Evolutionary conservation across 2,797 vertebrate genomes (phyloP).

Genomic region (Cryptoblepharus egeriae): DNA sequence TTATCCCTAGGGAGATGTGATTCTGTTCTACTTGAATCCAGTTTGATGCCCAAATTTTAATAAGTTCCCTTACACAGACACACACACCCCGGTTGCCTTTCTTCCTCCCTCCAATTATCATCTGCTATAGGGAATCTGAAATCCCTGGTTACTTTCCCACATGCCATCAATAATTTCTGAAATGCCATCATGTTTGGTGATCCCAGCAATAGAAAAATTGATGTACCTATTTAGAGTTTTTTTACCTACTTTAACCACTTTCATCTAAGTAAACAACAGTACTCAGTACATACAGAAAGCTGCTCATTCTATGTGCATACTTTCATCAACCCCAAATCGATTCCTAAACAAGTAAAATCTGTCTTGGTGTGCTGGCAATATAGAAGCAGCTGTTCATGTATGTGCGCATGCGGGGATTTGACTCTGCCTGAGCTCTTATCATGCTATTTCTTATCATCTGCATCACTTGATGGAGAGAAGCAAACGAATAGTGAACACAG

Average conservation of each 20-base stretch:
- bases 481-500: conserved; percentile 62
- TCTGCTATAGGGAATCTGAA: conserved; percentile 76
- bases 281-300: conserved; percentile 44
- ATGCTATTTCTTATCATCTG: conserved; percentile 71
- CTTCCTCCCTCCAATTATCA: conserved; percentile 74
- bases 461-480: conserved; percentile 70
- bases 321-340: conserved; percentile 58
- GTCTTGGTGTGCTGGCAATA: conserved; percentile 58
- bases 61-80: conserved; percentile 73
- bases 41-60: conserved; percentile 80
- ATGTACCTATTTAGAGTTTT: conserved; percentile 73
- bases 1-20: conserved; percentile 73
- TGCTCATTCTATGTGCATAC: conserved; percentile 32
- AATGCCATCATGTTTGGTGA: conserved; percentile 76
- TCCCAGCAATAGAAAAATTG: conserved; percentile 74
- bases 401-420: conserved; percentile 23
- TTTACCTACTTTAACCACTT: conserved; percentile 48
- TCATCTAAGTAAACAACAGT: conserved; percentile 49
- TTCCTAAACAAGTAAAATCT: conserved; percentile 66
- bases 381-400: conserved; percentile 52
- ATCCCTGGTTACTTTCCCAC: conserved; percentile 78
- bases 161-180: conserved; percentile 80
- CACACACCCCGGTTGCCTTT: conserved; percentile 35
- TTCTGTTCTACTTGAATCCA: conserved; percentile 80
- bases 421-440: conserved; percentile 60